Percentiles rank a stretch among this genome's conserved stretches.
These are phyloP conservation scores for Oreochromis spilurus DNA, from an alignment of 2,113 vertebrate species.

Conservation along the genomic window DNA sequence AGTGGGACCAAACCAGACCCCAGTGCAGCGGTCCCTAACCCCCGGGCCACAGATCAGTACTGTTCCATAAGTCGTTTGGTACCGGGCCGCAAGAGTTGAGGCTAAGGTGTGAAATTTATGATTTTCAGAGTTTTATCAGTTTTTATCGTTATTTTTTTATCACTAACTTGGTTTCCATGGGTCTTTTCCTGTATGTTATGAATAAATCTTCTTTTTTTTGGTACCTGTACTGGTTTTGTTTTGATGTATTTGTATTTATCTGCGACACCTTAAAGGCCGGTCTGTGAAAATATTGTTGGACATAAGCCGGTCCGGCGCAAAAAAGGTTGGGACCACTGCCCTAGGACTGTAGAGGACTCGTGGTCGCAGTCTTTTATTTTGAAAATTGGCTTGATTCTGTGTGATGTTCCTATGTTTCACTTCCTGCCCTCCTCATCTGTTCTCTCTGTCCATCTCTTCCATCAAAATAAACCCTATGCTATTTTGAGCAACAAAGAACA, in stretches of 20 bases:
- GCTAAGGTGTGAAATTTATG: background rate
- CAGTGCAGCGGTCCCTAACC: background rate
- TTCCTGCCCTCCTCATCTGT: background rate
- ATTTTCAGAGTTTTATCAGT: background rate
- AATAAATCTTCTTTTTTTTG: background rate
- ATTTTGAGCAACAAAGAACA: background rate
- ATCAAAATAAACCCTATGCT: background rate
- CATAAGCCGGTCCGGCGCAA: rapidly evolving
- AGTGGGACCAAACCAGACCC: background rate
- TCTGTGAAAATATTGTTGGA: rapidly evolving
- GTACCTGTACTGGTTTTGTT: rapidly evolving
- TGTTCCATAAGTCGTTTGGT: background rate
- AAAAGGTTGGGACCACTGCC: rapidly evolving
- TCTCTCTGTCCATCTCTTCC: background rate
- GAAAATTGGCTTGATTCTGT: background rate
- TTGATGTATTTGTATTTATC: background rate
- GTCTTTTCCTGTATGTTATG: background rate
- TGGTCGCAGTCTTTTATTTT: background rate
- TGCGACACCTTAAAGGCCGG: background rate
- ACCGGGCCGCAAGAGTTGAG: background rate
- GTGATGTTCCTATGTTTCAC: background rate
- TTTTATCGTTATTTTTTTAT: background rate
- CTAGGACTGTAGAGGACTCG: background rate
- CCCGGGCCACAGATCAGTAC: background rate
- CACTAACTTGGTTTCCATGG: background rate